A percentile compares a stretch with the other conserved stretches of the same genome.
phyloP scores from a whole-genome alignment of 2,113 vertebrate species.

The Pygathrix nemaeus region DNA sequence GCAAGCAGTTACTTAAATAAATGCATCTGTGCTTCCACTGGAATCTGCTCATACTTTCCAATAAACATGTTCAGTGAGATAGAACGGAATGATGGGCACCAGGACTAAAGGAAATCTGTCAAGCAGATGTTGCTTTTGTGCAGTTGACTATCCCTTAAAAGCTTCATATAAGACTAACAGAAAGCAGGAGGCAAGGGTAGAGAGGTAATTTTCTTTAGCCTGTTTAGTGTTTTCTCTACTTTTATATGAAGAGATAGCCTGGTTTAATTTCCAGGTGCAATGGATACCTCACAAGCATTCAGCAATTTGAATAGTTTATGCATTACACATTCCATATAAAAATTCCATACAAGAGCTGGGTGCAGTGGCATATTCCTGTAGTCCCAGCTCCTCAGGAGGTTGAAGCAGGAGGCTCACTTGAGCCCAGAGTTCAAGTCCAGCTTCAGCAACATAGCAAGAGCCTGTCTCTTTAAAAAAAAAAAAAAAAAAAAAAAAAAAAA shows the following conservation, averaged over 20 bases:
- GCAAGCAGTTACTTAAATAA: slow-evolving; percentile 30
- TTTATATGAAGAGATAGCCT: neutral
- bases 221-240: slow-evolving; percentile 10
- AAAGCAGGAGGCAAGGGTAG: neutral
- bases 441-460: neutral
- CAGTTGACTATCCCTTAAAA: slow-evolving; percentile 44
- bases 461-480: no score
- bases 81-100: neutral
- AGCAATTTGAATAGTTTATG: slow-evolving; percentile 14
- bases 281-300: slow-evolving; percentile 9
- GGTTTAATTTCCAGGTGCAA: neutral
- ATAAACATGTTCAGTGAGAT: slow-evolving; percentile 42
- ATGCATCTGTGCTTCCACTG: slow-evolving; percentile 34
- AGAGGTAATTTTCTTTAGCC: neutral
- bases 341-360: neutral
- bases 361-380: neutral
- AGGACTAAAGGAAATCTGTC: slow-evolving; percentile 63
- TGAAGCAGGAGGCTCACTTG: neutral
- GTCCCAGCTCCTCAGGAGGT: neutral
- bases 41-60: slow-evolving; percentile 41
- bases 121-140: slow-evolving; percentile 53
- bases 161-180: neutral
- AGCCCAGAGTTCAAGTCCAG: neutral
- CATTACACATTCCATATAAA: slow-evolving; percentile 4
- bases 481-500: neutral